These are phyloP conservation scores for Rhizomys pruinosus DNA, from an alignment of 2,113 vertebrate species.

Conservation along the genomic window DNA sequence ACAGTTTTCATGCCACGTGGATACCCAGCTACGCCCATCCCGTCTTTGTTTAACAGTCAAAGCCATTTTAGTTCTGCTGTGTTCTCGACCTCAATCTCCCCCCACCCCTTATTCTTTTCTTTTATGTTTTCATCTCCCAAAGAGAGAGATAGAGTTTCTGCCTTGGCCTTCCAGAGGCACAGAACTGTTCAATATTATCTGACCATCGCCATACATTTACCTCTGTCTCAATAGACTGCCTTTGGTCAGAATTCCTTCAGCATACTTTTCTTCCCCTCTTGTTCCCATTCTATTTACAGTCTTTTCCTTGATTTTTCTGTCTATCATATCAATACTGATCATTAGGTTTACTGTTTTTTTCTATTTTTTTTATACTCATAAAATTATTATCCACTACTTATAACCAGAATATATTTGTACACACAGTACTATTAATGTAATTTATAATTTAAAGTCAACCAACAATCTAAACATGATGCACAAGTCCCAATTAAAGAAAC, in stretches of 20 bases:
- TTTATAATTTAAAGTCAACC: background rate
- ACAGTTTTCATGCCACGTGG: background rate
- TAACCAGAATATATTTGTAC: background rate
- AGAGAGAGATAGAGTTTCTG: background rate
- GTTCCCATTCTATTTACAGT: background rate
- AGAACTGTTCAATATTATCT: background rate
- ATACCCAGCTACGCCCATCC: background rate
- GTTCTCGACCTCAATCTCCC: background rate
- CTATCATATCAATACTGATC: background rate
- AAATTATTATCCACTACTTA: too few relatives aligned
- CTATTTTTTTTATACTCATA: background rate
- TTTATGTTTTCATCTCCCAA: background rate
- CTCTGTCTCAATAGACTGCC: background rate
- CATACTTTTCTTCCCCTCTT: background rate
- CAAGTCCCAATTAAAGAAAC: background rate
- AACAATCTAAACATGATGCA: background rate
- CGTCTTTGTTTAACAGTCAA: background rate
- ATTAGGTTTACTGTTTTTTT: background rate
- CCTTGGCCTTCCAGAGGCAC: background rate
- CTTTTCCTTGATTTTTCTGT: background rate
- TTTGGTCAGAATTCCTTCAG: background rate
- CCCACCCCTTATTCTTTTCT: background rate
- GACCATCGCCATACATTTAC: background rate
- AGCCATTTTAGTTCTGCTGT: background rate
- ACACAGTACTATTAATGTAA: background rate